phyloP scores from a whole-genome alignment of 2,888 invertebrate species.

The Blastobasis lacticolella region DNA sequence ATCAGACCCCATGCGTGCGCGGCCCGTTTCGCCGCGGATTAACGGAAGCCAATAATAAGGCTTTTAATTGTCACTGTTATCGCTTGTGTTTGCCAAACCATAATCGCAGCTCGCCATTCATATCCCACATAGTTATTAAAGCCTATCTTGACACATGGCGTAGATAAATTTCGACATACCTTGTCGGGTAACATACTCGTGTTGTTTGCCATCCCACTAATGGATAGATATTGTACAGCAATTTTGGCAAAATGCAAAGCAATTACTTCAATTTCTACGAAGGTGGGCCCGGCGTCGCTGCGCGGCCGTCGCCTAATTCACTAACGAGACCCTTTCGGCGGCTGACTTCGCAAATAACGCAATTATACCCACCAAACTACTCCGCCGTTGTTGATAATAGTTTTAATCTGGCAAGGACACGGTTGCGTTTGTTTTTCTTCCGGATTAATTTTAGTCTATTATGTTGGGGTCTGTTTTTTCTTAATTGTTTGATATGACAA shows the following conservation, averaged over 20 bases:
- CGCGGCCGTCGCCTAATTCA: constrained; percentile 37
- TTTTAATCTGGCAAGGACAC: too few relatives aligned
- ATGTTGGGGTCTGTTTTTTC: too few relatives aligned
- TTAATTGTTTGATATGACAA: too few relatives aligned
- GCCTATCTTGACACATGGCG: constrained; percentile 35
- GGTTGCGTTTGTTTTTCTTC: too few relatives aligned
- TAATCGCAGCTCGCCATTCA: constrained; percentile 47
- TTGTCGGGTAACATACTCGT: constrained; percentile 11
- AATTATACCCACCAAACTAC: too few relatives aligned
- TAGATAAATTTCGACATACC: constrained; percentile 26
- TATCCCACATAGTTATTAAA: constrained; percentile 49
- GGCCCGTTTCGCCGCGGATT: constrained; percentile 10
- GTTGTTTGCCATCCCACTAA: background rate
- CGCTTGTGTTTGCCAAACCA: constrained; percentile 41
- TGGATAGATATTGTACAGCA: constrained; percentile 5
- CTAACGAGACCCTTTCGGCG: constrained; percentile 14
- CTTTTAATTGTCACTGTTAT: constrained; percentile 50
- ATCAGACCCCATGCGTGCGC: constrained; percentile 7
- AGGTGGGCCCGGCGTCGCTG: constrained; percentile 12
- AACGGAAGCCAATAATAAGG: constrained; percentile 27
- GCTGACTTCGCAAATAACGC: too few relatives aligned
- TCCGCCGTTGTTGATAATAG: too few relatives aligned
- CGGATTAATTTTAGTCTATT: too few relatives aligned
- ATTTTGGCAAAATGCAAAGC: constrained; percentile 5
- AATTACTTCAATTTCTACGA: constrained; percentile 2